Percentiles rank a stretch among this genome's conserved stretches.
These are phyloP conservation scores for Leptoclinus maculatus DNA, from an alignment of 2,797 vertebrate genomes.

Conservation along the genomic window DNA sequence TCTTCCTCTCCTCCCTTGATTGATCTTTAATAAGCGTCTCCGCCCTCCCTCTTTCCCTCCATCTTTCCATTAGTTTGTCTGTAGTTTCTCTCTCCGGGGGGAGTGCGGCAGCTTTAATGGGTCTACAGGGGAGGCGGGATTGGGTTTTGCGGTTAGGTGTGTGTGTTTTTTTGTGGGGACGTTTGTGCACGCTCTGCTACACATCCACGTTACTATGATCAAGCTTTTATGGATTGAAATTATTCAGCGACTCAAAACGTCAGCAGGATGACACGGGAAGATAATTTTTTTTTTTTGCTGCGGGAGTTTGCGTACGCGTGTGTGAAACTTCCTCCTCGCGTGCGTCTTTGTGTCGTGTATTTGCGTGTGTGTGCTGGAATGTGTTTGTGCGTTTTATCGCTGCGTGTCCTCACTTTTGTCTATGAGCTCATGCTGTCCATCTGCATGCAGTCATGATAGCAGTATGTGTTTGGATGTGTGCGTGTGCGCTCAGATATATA, in stretches of 20 bases:
- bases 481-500: slow-evolving; percentile 14
- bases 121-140: slow-evolving; percentile 78
- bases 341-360: slow-evolving; percentile 17
- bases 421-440: slow-evolving; percentile 75
- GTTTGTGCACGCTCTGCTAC: slow-evolving; percentile 25
- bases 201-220: slow-evolving; percentile 22
- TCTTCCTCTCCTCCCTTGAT: slow-evolving; percentile 65
- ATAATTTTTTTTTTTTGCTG: not conserved
- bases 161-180: slow-evolving; percentile 13
- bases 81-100: slow-evolving; percentile 66
- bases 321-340: not conserved
- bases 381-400: slow-evolving; percentile 54
- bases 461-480: slow-evolving; percentile 53
- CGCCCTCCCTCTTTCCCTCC: slow-evolving; percentile 43
- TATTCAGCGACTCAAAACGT: slow-evolving; percentile 9
- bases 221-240: slow-evolving; percentile 30
- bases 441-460: slow-evolving; percentile 71
- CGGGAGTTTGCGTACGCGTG: not conserved
- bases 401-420: slow-evolving; percentile 56
- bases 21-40: slow-evolving; percentile 81
- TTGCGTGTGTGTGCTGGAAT: slow-evolving; percentile 38
- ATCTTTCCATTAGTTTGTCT: slow-evolving; percentile 76
- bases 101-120: slow-evolving; percentile 79
- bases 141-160: slow-evolving; percentile 71
- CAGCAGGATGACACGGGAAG: not conserved